phyloP scores from a whole-genome alignment of 2,888 invertebrate genomes.

The Quadriops clusia region DNA sequence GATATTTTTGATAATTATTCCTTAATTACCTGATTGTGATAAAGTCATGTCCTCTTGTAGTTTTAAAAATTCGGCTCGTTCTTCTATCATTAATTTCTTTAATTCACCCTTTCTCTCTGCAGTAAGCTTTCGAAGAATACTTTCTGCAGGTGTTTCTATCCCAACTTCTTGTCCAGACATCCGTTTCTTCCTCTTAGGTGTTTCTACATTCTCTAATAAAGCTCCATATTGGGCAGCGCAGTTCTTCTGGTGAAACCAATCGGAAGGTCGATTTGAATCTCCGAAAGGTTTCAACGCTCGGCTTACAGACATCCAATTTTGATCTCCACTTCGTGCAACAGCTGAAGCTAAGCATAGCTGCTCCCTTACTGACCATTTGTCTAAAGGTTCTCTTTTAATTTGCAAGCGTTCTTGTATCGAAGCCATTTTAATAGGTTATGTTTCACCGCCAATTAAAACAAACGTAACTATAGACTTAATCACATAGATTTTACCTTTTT shows the following conservation, averaged over 20 bases:
- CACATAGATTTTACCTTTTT: too few relatives aligned
- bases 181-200: constrained; percentile 73
- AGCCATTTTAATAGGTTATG: too few relatives aligned
- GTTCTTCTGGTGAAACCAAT: constrained; percentile 84
- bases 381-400: constrained; percentile 58
- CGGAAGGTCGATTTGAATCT: constrained; percentile 62
- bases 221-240: constrained; percentile 84
- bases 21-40: constrained; percentile 43
- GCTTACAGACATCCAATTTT: constrained; percentile 86
- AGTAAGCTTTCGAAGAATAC: constrained; percentile 62
- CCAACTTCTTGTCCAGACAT: constrained; percentile 42
- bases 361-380: constrained; percentile 78
- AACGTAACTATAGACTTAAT: too few relatives aligned
- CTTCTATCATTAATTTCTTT: constrained; percentile 54
- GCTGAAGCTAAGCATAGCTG: constrained; percentile 78
- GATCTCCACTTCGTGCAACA: constrained; percentile 73
- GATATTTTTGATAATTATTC: too few relatives aligned
- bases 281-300: constrained; percentile 65
- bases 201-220: constrained; percentile 69
- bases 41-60: constrained; percentile 51
- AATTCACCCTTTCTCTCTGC: constrained; percentile 70
- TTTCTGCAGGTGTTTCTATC: constrained; percentile 63
- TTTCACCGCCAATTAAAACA: constrained; percentile 5
- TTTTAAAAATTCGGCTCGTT: constrained; percentile 62
- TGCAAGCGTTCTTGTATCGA: constrained; percentile 36